A percentile compares a stretch with the other conserved stretches of the same genome.
phyloP scores from a whole-genome alignment of 1,140 invertebrate species.

The Daktulosphaira vitifoliae region DNA sequence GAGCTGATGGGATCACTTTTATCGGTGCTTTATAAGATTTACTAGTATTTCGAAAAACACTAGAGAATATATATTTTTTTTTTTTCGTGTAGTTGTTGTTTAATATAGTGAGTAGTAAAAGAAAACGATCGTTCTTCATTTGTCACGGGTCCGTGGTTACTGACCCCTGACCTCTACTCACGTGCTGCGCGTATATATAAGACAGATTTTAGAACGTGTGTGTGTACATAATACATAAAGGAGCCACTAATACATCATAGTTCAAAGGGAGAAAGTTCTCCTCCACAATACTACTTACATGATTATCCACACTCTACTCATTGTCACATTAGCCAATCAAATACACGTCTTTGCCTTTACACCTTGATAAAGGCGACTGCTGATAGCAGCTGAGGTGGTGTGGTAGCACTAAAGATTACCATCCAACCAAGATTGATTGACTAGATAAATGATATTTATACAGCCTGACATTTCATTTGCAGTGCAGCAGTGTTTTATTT shows the following conservation, averaged over 20 bases:
- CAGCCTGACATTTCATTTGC: too few relatives aligned
- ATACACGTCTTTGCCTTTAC: constrained; percentile 24
- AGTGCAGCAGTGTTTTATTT: too few relatives aligned
- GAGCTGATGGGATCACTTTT: neutral
- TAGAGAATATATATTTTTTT: neutral
- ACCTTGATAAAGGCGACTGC: constrained; percentile 9
- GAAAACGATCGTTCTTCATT: constrained; percentile 33
- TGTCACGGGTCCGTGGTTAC: constrained; percentile 31
- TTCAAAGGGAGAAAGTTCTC: constrained; percentile 11
- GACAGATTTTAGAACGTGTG: neutral
- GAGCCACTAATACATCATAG: constrained; percentile 31
- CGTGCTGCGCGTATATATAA: neutral
- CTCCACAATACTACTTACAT: neutral
- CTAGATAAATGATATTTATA: too few relatives aligned
- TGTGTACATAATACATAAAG: constrained; percentile 1
- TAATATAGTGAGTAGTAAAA: constrained; percentile 2
- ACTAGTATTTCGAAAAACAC: constrained; percentile 15
- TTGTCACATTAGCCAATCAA: constrained; percentile 18
- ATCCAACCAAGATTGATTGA: constrained; percentile 26
- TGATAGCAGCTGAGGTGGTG: too few relatives aligned
- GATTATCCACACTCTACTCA: neutral
- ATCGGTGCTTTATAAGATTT: constrained; percentile 32
- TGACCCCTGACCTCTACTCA: constrained; percentile 24
- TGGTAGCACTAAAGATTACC: too few relatives aligned
- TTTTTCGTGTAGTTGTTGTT: neutral